Base-by-base conservation (phyloP, 1,140 invertebrate species). In the Hypothenemus hampei region DNA sequence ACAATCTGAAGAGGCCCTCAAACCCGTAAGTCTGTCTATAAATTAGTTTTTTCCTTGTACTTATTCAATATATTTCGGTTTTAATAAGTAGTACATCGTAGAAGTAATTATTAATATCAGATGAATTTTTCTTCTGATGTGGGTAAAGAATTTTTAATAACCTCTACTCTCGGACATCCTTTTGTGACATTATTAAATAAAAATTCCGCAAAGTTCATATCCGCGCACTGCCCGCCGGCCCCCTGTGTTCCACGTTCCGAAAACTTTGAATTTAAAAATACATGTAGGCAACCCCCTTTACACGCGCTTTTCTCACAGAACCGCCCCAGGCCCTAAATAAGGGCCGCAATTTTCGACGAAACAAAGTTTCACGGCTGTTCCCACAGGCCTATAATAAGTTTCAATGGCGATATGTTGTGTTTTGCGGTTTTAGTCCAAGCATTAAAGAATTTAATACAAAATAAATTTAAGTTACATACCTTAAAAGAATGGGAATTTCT, bases 331-430 rank as follows among this genome's bases (percentile, higher is more conserved):
- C 6, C 39, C 24, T 1, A 40, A 51, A 41, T 41, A 51, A 43
- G 49, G 49, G 33, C 41, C 46, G 33, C 58, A 53, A 59, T 50
- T 46, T 61, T 58, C 56, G 37, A 35, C 55, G 54, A 46, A 62
- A 51, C 51, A 56, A 54, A 60, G 51, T 62, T 55, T 55, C 35
- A 18, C 52, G 19, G 29, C 19, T 26, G 52, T 63, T 68, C 64
- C 67, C 69, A 47, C 54, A 59, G 66, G 66, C 66, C 69, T 67
- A 69, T 69, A 68, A 69, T 65, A 69, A 70, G 66, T 70, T 70
- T 66, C 66, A 65, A 68, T 69, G 69, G 60, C 66, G 61, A 69
- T 69, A 68, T 69, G 69, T 69, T 65, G 69, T 67, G 65, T 61
- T 61, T 48, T 23, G 19, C 35, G 7, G 19, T 11, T 4, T 21